A percentile compares a stretch with the other conserved stretches of the same genome.
Conservation (phyloP, 2,888 invertebrate genomes). For the Chesias legatella region DNA sequence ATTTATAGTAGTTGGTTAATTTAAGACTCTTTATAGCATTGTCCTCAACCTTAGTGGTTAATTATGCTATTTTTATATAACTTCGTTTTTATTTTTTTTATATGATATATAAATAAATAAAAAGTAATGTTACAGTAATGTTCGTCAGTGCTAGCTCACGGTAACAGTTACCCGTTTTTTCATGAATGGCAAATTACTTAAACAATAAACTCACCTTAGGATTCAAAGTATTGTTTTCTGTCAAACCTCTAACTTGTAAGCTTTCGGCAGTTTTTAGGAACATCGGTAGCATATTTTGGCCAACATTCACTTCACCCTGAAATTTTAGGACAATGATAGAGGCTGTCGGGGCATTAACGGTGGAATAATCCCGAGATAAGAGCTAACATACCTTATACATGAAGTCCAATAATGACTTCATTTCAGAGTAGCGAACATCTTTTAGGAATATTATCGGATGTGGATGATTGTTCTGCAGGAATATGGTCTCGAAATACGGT, state of each 20-base stretch:
- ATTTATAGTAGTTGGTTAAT: no score
- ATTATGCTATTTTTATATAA: no score
- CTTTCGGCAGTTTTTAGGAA: slow-evolving; percentile 96
- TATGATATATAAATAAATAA: no score
- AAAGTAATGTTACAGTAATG: no score
- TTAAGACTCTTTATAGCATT: no score
- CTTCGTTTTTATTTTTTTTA: no score
- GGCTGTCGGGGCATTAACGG: neutral
- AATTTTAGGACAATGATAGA: slow-evolving; percentile 29
- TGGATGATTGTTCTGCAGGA: slow-evolving; percentile 92
- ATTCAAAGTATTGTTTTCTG: slow-evolving; percentile 88
- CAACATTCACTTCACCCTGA: slow-evolving; percentile 92
- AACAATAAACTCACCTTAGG: slow-evolving; percentile 62
- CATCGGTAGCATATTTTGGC: slow-evolving; percentile 93
- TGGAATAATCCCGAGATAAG: slow-evolving; percentile 12
- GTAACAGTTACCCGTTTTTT: neutral
- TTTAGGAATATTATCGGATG: slow-evolving; percentile 96
- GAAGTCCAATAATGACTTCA: slow-evolving; percentile 93
- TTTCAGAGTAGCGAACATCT: slow-evolving; percentile 94
- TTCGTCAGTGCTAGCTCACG: no score
- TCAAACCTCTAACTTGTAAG: slow-evolving; percentile 92
- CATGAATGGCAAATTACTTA: neutral
- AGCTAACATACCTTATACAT: slow-evolving; percentile 89
- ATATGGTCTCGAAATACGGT: slow-evolving; percentile 95
- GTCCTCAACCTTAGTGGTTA: no score